Evolutionary conservation across 2,888 invertebrate species (phyloP), one percentile per base, ranked within the genome.

Genomic region (Hermaeophaga mercurialis): DNA sequence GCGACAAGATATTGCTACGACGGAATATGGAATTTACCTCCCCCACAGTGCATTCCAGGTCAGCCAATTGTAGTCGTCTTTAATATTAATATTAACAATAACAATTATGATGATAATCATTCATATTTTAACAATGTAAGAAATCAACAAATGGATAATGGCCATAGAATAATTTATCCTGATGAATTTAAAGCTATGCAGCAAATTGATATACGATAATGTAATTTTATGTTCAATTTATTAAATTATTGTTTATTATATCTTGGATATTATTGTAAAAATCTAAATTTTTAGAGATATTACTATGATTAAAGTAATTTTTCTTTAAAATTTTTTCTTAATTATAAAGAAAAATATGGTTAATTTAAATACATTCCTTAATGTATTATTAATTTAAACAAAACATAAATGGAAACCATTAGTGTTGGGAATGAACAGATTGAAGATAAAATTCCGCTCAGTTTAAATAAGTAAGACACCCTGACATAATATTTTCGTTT

Each of bases 41-140:
- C 49, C 3, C 73, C 71, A 0, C 49, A 55, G 1, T 74, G 74
- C 53, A 60, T 59, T 54, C 71, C 70, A 73, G 71, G 74, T 74
- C 70, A 65, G 66, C 66, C 65, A 52, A 62, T 61, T 12, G 57
- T 62, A 45, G 44, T 59, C 58, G 48, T 59, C 41, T 26, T 58
- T 11, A 46, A 54, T 41, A 26, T 63, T 34, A 45, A 53, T 15
- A 15, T 61, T 39, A 54, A 60, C 11, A 18, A 60, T 6, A 50
- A 46, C 49, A 44, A 53, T 8, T 47, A 41, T 31, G 28, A 49
- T 22, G 17, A n/a, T n/a, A n/a, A n/a, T n/a, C n/a, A n/a, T n/a
- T 24, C 8, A 24, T 24, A 6, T 24, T 24, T n/a, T n/a, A n/a
- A n/a, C 24, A 6, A 8, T 24, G 24, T 24, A 24, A 6, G 8